A percentile compares a stretch with the other conserved stretches of the same genome.
Conservation (phyloP, 1,140 invertebrate genomes). For the Acyrthosiphon pisum region DNA sequence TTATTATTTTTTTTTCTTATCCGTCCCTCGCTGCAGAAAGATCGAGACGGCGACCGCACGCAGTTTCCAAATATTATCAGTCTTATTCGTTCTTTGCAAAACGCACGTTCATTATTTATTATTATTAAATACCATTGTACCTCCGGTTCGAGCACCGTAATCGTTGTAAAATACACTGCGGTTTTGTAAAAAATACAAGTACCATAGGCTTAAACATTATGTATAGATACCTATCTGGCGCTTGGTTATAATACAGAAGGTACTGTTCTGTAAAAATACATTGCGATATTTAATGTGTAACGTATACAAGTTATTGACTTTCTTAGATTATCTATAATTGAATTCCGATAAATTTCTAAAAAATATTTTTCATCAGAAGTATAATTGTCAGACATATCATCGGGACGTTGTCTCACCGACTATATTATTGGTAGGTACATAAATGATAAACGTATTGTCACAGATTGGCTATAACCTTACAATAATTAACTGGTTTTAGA, state of each 20-base stretch:
- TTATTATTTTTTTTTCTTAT: not conserved
- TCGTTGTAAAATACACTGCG: not conserved
- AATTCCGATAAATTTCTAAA: not conserved
- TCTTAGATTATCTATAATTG: not conserved
- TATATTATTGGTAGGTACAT: no score
- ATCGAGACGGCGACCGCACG: not conserved
- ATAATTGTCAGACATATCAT: no score
- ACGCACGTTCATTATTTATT: not conserved
- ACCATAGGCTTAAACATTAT: not conserved
- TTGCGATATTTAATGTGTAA: not conserved
- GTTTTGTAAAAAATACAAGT: not conserved
- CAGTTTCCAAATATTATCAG: not conserved
- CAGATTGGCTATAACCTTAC: no score
- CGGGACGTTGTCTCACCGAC: no score
- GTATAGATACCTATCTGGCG: no score
- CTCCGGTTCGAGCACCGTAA: not conserved
- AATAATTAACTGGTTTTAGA: no score
- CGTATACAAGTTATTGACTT: not conserved
- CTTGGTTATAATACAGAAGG: not conserved
- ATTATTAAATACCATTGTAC: not conserved
- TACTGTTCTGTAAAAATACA: not conserved
- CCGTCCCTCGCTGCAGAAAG: not conserved
- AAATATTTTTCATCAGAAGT: no score
- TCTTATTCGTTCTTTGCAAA: not conserved
- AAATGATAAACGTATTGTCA: no score